A percentile compares a stretch with the other conserved stretches of the same genome.
Conservation (phyloP, 2,113 vertebrate genomes). For the Passerina amoena region DNA sequence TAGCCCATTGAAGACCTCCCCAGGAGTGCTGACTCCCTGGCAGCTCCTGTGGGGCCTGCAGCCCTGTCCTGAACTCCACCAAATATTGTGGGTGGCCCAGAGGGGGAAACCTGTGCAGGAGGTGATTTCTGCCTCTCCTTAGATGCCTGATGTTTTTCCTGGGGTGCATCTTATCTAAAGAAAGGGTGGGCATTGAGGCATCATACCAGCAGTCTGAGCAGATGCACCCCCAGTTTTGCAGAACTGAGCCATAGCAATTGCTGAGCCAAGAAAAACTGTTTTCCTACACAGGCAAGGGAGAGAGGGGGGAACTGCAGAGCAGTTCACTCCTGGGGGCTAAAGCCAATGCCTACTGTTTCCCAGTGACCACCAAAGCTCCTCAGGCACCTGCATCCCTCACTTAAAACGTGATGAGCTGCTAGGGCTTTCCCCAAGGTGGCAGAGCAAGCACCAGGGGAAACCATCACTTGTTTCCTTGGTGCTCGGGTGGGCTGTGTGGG, state of each 20-base stretch:
- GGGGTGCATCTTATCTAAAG: background rate
- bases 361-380: background rate
- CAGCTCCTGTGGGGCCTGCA: background rate
- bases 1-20: background rate
- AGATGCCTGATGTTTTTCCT: background rate
- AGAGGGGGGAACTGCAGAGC: background rate
- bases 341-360: background rate
- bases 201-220: accelerated
- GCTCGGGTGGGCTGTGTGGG: accelerated
- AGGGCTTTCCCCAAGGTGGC: background rate
- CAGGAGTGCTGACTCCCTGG: accelerated
- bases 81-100: background rate
- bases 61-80: background rate
- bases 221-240: background rate
- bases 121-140: background rate
- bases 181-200: background rate
- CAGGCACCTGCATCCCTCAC: background rate
- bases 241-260: background rate
- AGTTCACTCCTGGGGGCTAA: background rate
- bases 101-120: background rate
- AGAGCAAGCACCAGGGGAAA: accelerated
- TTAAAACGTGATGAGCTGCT: background rate
- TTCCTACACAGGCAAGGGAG: background rate
- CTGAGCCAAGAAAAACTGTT: background rate
- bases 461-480: accelerated